phyloP scores from a whole-genome alignment of 2,797 vertebrate species.

The Etheostoma perlongum region DNA sequence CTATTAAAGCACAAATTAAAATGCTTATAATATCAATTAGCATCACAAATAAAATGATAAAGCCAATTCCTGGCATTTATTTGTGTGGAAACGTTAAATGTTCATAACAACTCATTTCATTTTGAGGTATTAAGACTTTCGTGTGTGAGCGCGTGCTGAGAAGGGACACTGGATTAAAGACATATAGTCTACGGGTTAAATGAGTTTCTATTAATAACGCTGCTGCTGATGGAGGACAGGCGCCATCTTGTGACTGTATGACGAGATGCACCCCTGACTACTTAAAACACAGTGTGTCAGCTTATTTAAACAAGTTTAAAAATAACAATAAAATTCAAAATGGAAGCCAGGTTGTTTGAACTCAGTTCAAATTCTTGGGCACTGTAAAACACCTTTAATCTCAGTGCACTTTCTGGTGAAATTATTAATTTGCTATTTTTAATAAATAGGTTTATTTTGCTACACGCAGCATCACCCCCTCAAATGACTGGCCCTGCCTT shows the following conservation, averaged over 20 bases:
- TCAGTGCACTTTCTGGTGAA: neutral
- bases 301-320: neutral
- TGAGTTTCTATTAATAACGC: neutral
- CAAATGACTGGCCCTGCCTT: neutral
- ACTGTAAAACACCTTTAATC: neutral
- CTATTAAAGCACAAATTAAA: neutral
- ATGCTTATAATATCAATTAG: neutral
- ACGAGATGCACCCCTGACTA: neutral
- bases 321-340: slow-evolving; percentile 9
- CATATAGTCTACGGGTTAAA: too few species aligned
- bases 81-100: neutral
- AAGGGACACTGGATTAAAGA: neutral
- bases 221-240: slow-evolving; percentile 21
- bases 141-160: neutral
- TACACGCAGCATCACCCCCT: too few species aligned
- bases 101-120: neutral
- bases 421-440: neutral
- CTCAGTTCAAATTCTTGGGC: neutral
- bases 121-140: neutral
- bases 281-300: too few species aligned
- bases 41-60: neutral
- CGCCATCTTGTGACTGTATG: slow-evolving; percentile 69
- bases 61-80: neutral
- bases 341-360: slow-evolving; percentile 11
- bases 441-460: too few species aligned